phyloP scores from a whole-genome alignment of 2,113 vertebrate genomes.

The Eubucco bourcierii region DNA sequence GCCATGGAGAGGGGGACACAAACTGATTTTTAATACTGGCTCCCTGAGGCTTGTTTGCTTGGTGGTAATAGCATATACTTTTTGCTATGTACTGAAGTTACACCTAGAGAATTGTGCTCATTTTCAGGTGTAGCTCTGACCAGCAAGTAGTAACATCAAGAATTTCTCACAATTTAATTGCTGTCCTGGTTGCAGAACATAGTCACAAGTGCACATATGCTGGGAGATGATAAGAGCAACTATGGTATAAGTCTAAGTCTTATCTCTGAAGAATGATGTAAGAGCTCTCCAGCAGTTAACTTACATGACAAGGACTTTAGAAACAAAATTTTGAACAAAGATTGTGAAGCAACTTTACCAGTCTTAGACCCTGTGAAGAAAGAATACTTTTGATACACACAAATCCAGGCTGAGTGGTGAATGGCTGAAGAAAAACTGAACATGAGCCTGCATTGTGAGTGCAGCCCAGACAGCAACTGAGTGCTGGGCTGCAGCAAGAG shows the following conservation, averaged over 20 bases:
- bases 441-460: no score
- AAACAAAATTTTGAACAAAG: neutral
- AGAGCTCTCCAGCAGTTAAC: neutral
- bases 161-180: neutral
- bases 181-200: neutral
- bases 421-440: no score
- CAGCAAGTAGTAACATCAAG: neutral
- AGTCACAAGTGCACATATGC: neutral
- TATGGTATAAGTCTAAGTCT: neutral
- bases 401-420: no score
- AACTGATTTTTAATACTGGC: neutral
- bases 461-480: no score
- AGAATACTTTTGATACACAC: neutral
- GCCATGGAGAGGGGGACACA: neutral
- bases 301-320: neutral
- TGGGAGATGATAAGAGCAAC: conserved; percentile 25
- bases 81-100: neutral
- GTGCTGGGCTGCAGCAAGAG: no score
- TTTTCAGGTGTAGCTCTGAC: neutral
- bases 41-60: neutral
- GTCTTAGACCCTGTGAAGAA: neutral
- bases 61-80: neutral
- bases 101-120: neutral
- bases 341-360: neutral
- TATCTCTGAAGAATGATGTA: conserved; percentile 26